These are phyloP conservation scores for Brachionus rubens DNA, from an alignment of 1,140 invertebrate genomes.

Conservation along the genomic window DNA sequence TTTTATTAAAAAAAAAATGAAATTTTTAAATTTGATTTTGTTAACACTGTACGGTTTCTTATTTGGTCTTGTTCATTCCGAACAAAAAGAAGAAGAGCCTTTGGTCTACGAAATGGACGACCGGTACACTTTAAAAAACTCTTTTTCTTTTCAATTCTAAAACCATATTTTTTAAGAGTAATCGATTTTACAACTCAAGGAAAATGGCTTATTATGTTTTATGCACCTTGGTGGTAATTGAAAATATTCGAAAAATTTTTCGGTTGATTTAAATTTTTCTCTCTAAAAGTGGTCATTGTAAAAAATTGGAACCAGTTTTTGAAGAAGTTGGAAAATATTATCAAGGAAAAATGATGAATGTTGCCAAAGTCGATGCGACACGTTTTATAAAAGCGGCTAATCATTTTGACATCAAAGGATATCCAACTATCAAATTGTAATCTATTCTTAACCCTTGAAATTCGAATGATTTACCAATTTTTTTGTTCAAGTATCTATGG, in stretches of 20 bases:
- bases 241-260: too few relatives aligned
- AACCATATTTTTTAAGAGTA: background rate
- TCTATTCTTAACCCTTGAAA: background rate
- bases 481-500: slow-evolving; percentile 21
- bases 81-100: slow-evolving; percentile 4
- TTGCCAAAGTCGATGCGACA: slow-evolving; percentile 41
- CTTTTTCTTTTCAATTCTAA: background rate
- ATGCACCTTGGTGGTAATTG: slow-evolving; percentile 44
- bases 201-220: slow-evolving; percentile 45
- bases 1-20: background rate
- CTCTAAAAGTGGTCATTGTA: slow-evolving; percentile 47
- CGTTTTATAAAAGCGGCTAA: slow-evolving; percentile 35
- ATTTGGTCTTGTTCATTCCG: background rate
- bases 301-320: slow-evolving; percentile 46
- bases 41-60: background rate
- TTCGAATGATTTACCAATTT: too few relatives aligned
- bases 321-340: slow-evolving; percentile 41
- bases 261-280: too few relatives aligned
- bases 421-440: slow-evolving; percentile 46
- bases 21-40: background rate
- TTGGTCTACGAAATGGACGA: slow-evolving; percentile 46
- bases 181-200: slow-evolving; percentile 43
- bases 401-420: slow-evolving; percentile 46
- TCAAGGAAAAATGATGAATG: slow-evolving; percentile 28
- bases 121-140: background rate